phyloP scores from a whole-genome alignment of 2,888 invertebrate genomes.

The Drosophila birchii region DNA sequence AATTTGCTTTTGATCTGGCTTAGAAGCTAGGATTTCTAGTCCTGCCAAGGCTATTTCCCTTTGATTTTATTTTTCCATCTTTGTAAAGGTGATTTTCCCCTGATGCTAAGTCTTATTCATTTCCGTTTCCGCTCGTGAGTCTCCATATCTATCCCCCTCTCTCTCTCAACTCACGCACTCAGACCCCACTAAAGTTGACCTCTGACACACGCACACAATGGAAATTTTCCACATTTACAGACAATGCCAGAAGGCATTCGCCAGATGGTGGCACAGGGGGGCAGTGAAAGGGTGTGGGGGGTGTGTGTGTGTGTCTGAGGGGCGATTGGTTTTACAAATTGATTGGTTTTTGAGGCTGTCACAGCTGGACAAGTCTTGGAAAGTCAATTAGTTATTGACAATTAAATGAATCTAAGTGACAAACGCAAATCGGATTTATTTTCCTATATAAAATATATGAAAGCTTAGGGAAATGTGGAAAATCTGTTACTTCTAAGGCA shows the following conservation, averaged over 20 bases:
- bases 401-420: slow-evolving; percentile 43
- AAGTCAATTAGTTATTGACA: slow-evolving; percentile 54
- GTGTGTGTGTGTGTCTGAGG: slow-evolving; percentile 15
- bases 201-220: slow-evolving; percentile 14
- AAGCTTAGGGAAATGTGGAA: background rate
- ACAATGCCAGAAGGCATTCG: slow-evolving; percentile 18
- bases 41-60: background rate
- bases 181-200: background rate
- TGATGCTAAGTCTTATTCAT: background rate
- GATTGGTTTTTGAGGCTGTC: slow-evolving; percentile 55
- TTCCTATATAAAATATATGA: background rate
- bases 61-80: background rate
- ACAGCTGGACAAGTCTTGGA: slow-evolving; percentile 48
- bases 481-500: no score
- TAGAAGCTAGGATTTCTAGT: background rate
- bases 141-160: no score
- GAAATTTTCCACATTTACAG: slow-evolving; percentile 32
- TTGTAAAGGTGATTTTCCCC: no score
- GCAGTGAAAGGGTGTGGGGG: background rate
- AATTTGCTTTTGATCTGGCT: background rate
- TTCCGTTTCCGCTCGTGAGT: slow-evolving; percentile 27
- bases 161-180: slow-evolving; percentile 12
- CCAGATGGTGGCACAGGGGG: background rate
- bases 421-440: slow-evolving; percentile 22
- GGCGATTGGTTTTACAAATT: slow-evolving; percentile 43